A percentile compares a stretch with the other conserved stretches of the same genome.
Evolutionary conservation across 1,140 invertebrate species (phyloP).

Genomic region (Drosophila bifasciata): DNA sequence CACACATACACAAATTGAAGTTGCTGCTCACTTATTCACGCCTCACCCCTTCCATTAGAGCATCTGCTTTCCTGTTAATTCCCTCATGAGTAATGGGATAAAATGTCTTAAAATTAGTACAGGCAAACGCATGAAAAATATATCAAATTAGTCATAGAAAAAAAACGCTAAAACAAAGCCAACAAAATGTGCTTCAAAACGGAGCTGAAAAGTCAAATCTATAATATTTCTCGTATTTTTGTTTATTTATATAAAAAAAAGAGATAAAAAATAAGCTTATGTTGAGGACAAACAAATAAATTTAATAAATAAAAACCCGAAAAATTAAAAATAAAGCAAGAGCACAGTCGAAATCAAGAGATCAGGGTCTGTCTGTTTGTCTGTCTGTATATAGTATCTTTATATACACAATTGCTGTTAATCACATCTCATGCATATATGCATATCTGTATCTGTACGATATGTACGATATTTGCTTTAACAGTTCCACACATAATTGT

Average conservation of each 20-base stretch:
- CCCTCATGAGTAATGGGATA: slow-evolving; percentile 34
- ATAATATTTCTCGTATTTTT: slow-evolving; percentile 20
- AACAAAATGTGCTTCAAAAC: slow-evolving; percentile 22
- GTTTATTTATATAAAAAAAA: slow-evolving; percentile 33
- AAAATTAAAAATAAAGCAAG: slow-evolving; percentile 17
- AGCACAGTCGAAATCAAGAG: background rate
- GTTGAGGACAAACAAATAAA: slow-evolving; percentile 65
- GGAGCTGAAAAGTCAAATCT: slow-evolving; percentile 15
- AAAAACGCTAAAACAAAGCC: slow-evolving; percentile 4
- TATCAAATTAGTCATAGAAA: slow-evolving; percentile 42
- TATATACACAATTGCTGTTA: background rate
- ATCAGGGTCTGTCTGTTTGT: slow-evolving; percentile 1
- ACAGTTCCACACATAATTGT: slow-evolving; percentile 47
- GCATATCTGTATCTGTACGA: slow-evolving; percentile 10
- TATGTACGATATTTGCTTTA: slow-evolving; percentile 11
- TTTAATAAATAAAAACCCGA: slow-evolving; percentile 11
- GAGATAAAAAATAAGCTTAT: slow-evolving; percentile 9
- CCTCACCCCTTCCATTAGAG: background rate
- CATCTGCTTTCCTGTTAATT: slow-evolving; percentile 25
- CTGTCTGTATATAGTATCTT: background rate
- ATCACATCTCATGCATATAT: background rate
- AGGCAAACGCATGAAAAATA: slow-evolving; percentile 19
- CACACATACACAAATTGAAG: too few species aligned
- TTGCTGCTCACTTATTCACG: background rate
- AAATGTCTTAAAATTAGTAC: slow-evolving; percentile 23